phyloP scores from a whole-genome alignment of 1,140 invertebrate genomes.

The Archegozetes longisetosus region DNA sequence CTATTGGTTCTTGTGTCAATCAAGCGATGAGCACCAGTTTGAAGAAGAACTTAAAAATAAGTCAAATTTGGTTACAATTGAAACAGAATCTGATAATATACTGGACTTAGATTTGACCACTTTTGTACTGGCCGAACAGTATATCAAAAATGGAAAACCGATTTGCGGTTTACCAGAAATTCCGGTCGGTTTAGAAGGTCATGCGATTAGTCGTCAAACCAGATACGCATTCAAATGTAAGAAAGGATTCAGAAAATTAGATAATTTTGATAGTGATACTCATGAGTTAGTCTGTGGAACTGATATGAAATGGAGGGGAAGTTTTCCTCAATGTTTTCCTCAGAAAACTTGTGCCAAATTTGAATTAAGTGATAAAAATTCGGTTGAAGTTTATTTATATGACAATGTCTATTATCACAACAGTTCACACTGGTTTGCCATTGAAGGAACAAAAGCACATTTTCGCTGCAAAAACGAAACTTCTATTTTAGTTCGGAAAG shows the following conservation, averaged over 20 bases:
- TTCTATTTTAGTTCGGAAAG: slow-evolving; percentile 8
- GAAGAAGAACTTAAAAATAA: neutral
- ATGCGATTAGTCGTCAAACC: slow-evolving; percentile 7
- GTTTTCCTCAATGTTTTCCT: neutral
- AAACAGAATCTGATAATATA: neutral
- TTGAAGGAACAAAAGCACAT: neutral
- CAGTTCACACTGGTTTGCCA: neutral
- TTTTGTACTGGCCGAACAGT: slow-evolving; percentile 8
- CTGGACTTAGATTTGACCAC: slow-evolving; percentile 3
- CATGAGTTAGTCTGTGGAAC: neutral
- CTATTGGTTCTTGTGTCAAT: slow-evolving; percentile 11
- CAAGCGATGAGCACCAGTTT: neutral
- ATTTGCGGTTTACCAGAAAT: slow-evolving; percentile 10
- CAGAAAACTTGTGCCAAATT: neutral
- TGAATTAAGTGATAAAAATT: neutral
- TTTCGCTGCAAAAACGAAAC: slow-evolving; percentile 10
- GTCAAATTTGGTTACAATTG: neutral
- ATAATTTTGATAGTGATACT: slow-evolving; percentile 5
- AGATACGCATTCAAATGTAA: slow-evolving; percentile 1
- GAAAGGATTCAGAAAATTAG: neutral
- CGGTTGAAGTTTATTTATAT: slow-evolving; percentile 4
- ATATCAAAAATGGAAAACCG: slow-evolving; percentile 7
- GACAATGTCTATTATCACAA: slow-evolving; percentile 1
- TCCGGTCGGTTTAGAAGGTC: slow-evolving; percentile 1
- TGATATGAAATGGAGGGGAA: slow-evolving; percentile 5